Percentiles rank a stretch among this genome's conserved stretches.
phyloP scores from a whole-genome alignment of 1,140 invertebrate species.

The Temnothorax curvispinosus region DNA sequence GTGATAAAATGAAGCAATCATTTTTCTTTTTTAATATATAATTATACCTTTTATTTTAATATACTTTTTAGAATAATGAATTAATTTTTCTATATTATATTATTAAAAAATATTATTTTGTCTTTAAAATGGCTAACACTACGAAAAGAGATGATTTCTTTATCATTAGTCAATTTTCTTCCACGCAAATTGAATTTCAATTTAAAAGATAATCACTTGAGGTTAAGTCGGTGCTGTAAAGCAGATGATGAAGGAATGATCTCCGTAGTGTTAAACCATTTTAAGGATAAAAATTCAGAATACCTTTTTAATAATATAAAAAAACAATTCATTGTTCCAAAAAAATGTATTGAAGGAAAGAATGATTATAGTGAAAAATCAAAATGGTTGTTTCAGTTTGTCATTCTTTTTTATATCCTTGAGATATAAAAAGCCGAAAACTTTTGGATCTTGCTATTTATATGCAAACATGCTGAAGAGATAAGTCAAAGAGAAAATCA shows the following conservation, averaged over 20 bases:
- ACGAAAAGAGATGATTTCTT: background rate
- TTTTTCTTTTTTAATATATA: background rate
- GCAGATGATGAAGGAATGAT: background rate
- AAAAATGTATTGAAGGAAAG: background rate
- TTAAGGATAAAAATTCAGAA: background rate
- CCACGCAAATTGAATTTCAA: background rate
- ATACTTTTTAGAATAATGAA: background rate
- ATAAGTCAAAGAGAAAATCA: background rate
- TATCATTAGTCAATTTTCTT: background rate
- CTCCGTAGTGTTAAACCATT: background rate
- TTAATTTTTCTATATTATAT: background rate
- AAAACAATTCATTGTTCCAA: background rate
- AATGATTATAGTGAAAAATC: background rate
- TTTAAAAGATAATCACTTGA: background rate
- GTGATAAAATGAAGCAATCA: background rate
- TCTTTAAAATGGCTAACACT: background rate
- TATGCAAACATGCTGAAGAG: background rate
- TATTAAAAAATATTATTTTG: background rate
- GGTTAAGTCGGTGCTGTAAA: background rate
- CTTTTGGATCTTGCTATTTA: background rate
- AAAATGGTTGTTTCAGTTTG: background rate
- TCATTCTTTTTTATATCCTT: background rate
- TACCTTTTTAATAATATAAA: background rate
- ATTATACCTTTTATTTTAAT: background rate
- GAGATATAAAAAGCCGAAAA: no score